phyloP scores from a whole-genome alignment of 2,888 invertebrate species.

The Amiota minor region DNA sequence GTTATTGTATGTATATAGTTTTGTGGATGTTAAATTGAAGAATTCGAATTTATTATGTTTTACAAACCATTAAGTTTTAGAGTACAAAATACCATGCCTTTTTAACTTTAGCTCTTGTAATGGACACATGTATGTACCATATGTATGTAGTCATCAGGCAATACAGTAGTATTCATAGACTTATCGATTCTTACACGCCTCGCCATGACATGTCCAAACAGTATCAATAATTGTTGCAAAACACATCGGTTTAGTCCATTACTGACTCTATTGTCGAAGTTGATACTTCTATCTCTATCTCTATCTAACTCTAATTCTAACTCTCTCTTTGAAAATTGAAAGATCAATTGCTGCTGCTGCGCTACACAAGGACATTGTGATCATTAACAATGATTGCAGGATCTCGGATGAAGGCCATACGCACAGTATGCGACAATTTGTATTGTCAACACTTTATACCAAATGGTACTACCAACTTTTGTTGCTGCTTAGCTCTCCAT shows the following conservation, averaged over 20 bases:
- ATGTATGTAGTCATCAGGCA: too few relatives aligned
- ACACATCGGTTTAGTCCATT: constrained; percentile 63
- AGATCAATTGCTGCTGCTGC: constrained; percentile 55
- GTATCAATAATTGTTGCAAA: constrained; percentile 60
- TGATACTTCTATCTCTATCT: constrained; percentile 21
- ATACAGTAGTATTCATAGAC: constrained; percentile 31
- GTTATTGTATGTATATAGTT: too few relatives aligned
- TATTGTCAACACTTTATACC: constrained; percentile 63
- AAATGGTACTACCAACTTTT: constrained; percentile 55
- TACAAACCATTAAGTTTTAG: too few relatives aligned
- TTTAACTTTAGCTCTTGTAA: too few relatives aligned
- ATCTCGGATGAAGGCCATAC: constrained; percentile 60
- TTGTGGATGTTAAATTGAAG: too few relatives aligned
- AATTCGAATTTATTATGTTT: too few relatives aligned
- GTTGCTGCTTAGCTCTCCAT: not conserved
- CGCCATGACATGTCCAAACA: constrained; percentile 48
- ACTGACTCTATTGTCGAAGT: constrained; percentile 48
- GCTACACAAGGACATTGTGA: constrained; percentile 61
- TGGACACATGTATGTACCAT: too few relatives aligned
- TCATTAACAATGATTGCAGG: constrained; percentile 66
- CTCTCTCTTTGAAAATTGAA: constrained; percentile 53
- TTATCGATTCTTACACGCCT: constrained; percentile 46
- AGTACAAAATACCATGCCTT: too few relatives aligned
- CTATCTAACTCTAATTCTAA: not conserved
- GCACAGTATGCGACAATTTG: constrained; percentile 55